Evolutionary conservation across 2,888 invertebrate species (phyloP).

Genomic region (Proisotoma minuta): DNA sequence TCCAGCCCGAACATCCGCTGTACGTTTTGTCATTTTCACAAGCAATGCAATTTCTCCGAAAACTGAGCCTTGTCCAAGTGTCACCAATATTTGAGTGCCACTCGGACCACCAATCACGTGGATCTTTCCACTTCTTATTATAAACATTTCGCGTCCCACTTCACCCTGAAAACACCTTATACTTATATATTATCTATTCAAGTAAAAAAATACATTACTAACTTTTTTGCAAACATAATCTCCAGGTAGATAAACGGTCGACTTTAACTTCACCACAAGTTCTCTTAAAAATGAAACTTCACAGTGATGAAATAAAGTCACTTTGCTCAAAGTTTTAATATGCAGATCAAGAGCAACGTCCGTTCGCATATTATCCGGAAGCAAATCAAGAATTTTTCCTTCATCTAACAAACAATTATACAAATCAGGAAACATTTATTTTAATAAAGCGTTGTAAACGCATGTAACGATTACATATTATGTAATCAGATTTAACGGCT

Average conservation of each 20-base stretch:
- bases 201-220: too few species aligned
- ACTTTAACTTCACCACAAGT: conserved; percentile 82
- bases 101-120: conserved; percentile 72
- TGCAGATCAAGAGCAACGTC: conserved; percentile 89
- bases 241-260: conserved; percentile 80
- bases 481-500: too few species aligned
- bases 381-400: conserved; percentile 70
- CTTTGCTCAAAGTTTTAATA: conserved; percentile 83
- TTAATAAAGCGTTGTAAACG: too few species aligned
- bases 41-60: conserved; percentile 93
- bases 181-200: too few species aligned
- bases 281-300: conserved; percentile 77
- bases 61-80: conserved; percentile 81
- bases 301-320: conserved; percentile 82
- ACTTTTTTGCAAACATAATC: conserved; percentile 84
- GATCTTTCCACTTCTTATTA: conserved; percentile 78
- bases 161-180: conserved; percentile 77
- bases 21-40: conserved; percentile 72
- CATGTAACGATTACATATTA: too few species aligned
- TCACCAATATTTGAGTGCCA: conserved; percentile 75
- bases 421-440: too few species aligned
- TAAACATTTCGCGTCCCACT: conserved; percentile 93
- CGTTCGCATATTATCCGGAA: conserved; percentile 82
- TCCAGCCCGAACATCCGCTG: conserved; percentile 86
- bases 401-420: conserved; percentile 70